Conservation (phyloP, 2,888 invertebrate genomes). For the Ophioninae sp. region DNA sequence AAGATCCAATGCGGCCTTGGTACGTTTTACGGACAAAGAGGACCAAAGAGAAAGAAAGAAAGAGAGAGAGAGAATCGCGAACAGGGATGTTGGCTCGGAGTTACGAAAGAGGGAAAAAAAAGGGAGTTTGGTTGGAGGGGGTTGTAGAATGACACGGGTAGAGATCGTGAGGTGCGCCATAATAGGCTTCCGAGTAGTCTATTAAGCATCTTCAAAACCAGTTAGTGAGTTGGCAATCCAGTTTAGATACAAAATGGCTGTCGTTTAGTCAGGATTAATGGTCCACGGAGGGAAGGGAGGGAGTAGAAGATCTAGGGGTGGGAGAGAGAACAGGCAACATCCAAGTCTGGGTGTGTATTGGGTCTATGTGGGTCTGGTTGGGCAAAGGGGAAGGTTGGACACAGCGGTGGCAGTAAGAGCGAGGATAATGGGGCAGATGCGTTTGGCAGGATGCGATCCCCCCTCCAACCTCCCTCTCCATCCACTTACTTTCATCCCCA, state of each 20-base stretch:
- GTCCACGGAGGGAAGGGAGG: conserved; percentile 70
- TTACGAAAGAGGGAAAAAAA: conserved; percentile 19
- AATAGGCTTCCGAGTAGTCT: conserved; percentile 79
- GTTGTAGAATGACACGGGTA: conserved; percentile 72
- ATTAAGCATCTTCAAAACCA: conserved; percentile 80
- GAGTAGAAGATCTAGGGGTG: conserved; percentile 68
- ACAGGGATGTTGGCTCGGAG: neutral
- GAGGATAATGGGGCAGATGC: conserved; percentile 80
- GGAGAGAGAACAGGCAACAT: conserved; percentile 18
- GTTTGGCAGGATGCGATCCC: conserved; percentile 69
- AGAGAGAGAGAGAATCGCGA: conserved; percentile 6
- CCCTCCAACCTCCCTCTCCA: conserved; percentile 54
- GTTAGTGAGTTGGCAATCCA: conserved; percentile 81
- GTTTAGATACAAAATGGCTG: conserved; percentile 82
- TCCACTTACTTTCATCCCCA: conserved; percentile 55
- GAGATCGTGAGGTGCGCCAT: conserved; percentile 74
- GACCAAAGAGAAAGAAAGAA: neutral
- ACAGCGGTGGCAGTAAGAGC: conserved; percentile 67
- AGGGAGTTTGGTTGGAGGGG: conserved; percentile 44
- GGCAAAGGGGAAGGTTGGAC: conserved; percentile 27
- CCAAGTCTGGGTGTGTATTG: neutral
- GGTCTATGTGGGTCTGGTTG: neutral
- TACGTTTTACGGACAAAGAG: conserved; percentile 1
- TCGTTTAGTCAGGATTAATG: conserved; percentile 81
- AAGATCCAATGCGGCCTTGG: conserved; percentile 34